Evolutionary conservation across 1,140 invertebrate species (phyloP), one percentile per base, ranked within the genome.

Genomic region (Rhagoletis pomonella): DNA sequence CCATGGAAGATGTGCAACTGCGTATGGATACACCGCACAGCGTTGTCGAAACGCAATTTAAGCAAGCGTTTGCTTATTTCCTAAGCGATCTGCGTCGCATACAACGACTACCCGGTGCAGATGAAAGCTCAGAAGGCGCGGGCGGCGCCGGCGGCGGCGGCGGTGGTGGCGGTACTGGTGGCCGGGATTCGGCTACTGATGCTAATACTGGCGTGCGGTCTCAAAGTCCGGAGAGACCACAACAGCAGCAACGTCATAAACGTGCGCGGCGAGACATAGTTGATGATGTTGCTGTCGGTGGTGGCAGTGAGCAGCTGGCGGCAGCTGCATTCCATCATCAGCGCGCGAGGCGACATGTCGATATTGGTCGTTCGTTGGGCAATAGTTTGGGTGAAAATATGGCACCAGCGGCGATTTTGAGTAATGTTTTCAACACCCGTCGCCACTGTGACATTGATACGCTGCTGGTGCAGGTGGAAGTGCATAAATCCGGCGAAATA

Each of bases 381-480:
- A 87, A 88, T 12, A 55, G 6, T 60, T 67, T 69, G 6, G 50
- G n/a, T 44, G 87, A 88, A 7, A 87, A 88, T 85, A 65, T 88
- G 47, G 87, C 85, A 12, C 67, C 87, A 14, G 87, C 87, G 9
- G 64, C 85, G 0, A 87, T 91, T 9, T 90, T 92, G 62, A 89
- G 87, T 7, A 85, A 89, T 58, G 90, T 89, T 1, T 91, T 91
- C 77, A 89, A 89, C 0, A 42, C 85, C 4, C 89, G 88, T 47
- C 89, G 88, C 17, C 58, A 90, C n/a, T 92, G 91, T 44, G 94
- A 94, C 89, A 85, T 96, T 5, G 89, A 92, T 17, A 93, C 91
- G 64, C 92, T 95, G 86, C 87, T 94, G 14, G 93, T 96, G 0
- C 93, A 94, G 60, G 94, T 96, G 0, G 90, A 90, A n/a, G 91